Percentiles rank a stretch among this genome's conserved stretches.
phyloP scores from a whole-genome alignment of 2,797 vertebrate genomes.

The Fistularia tabacaria region DNA sequence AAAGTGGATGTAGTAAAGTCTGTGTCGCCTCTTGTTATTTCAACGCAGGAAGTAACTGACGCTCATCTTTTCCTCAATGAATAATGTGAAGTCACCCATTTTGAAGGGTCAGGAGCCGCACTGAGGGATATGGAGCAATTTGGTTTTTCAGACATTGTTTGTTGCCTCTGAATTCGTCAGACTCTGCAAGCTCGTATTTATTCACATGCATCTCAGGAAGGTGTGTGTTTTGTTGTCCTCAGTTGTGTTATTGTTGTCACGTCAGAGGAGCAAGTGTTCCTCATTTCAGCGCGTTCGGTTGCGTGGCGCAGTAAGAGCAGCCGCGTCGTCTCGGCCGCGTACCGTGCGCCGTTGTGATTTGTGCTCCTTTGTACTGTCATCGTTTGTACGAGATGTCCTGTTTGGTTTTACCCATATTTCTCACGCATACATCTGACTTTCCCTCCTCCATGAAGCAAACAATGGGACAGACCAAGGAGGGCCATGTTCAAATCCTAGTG shows the following conservation, averaged over 20 bases:
- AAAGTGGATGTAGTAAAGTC: constrained; percentile 24
- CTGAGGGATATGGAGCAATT: constrained; percentile 12
- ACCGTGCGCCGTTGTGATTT: constrained; percentile 11
- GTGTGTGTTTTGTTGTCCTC: constrained; percentile 12
- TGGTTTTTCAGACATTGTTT: constrained; percentile 7
- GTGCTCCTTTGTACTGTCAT: constrained; percentile 22
- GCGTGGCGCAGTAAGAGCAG: neutral
- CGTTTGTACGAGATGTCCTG: constrained; percentile 32
- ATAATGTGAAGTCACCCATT: constrained; percentile 10
- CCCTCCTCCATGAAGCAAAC: constrained; percentile 61
- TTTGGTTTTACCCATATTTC: constrained; percentile 37
- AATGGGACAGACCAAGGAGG: constrained; percentile 53
- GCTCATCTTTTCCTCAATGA: neutral
- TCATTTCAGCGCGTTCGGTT: constrained; percentile 1
- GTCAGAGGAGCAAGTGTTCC: constrained; percentile 1
- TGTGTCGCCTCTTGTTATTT: constrained; percentile 13
- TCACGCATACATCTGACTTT: constrained; percentile 59
- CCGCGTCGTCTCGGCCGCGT: neutral
- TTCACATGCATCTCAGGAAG: constrained; percentile 23
- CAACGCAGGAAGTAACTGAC: neutral
- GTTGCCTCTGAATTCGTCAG: constrained; percentile 6
- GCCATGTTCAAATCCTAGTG: constrained; percentile 53
- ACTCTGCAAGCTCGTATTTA: neutral
- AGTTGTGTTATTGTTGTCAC: constrained; percentile 17
- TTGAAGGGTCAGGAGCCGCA: too few species aligned